These are phyloP conservation scores for Magallana gigas DNA, from an alignment of 1,140 invertebrate genomes.

Conservation along the genomic window DNA sequence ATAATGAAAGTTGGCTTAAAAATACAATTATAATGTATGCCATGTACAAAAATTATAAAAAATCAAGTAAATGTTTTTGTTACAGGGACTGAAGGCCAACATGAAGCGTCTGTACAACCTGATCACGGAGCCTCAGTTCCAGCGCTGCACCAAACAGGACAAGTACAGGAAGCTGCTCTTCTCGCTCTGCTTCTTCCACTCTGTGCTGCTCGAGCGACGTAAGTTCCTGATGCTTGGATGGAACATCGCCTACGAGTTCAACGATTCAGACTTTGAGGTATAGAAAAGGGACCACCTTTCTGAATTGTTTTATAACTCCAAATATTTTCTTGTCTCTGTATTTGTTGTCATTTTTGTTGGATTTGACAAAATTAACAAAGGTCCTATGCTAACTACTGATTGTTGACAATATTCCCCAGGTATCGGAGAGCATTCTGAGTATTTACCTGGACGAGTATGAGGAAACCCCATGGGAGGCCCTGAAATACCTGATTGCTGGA, in stretches of 20 bases:
- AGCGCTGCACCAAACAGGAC: constrained; percentile 76
- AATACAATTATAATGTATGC: too few species aligned
- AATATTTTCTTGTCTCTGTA: too few species aligned
- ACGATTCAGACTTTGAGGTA: constrained; percentile 93
- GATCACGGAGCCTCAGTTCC: constrained; percentile 78
- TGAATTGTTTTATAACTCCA: too few species aligned
- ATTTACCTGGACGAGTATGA: constrained; percentile 91
- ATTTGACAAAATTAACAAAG: background rate
- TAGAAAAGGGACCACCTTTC: background rate
- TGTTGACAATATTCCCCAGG: constrained; percentile 78
- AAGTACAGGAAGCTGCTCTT: constrained; percentile 80
- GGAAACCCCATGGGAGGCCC: constrained; percentile 83
- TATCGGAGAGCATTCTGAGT: constrained; percentile 89
- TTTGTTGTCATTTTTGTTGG: too few species aligned
- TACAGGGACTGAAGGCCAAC: constrained; percentile 80
- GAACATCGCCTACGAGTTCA: constrained; percentile 86
- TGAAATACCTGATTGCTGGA: constrained; percentile 80
- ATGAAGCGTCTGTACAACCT: constrained; percentile 79
- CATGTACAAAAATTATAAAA: too few species aligned
- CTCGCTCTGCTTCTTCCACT: constrained; percentile 80
- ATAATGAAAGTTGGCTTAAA: too few species aligned
- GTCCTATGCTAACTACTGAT: too few species aligned
- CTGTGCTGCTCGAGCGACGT: constrained; percentile 79
- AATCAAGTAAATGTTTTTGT: constrained; percentile 5
- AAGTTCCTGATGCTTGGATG: constrained; percentile 81